These are phyloP conservation scores for Polydrusus tereticollis DNA, from an alignment of 2,888 invertebrate genomes.

Conservation along the genomic window DNA sequence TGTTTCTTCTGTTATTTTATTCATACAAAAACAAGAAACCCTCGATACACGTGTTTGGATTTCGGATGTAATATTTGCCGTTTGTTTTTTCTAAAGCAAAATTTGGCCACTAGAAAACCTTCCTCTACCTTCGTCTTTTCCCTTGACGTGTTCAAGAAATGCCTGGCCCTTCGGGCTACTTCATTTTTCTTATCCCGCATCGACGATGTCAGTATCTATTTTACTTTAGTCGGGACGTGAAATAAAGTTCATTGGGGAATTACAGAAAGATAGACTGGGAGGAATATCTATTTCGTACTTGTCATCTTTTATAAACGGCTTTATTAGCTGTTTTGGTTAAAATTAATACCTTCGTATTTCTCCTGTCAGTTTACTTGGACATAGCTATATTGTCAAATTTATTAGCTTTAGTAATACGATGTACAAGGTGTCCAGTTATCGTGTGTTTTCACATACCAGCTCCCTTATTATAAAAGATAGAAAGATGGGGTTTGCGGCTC, in stretches of 20 bases:
- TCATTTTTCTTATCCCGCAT: not conserved
- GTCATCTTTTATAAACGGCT: not conserved
- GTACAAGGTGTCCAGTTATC: too few relatives aligned
- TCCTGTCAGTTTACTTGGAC: not conserved
- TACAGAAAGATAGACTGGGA: not conserved
- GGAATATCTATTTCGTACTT: not conserved
- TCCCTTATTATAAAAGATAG: too few relatives aligned
- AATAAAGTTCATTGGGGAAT: not conserved
- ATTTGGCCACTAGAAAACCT: not conserved
- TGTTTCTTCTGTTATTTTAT: not conserved
- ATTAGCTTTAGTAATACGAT: too few relatives aligned
- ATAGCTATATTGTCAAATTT: too few relatives aligned
- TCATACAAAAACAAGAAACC: not conserved
- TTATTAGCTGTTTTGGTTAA: too few relatives aligned
- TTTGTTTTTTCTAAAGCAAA: not conserved
- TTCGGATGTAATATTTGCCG: not conserved
- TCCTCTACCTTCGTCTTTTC: not conserved
- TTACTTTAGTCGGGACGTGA: not conserved
- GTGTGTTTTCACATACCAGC: too few relatives aligned
- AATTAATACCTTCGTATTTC: too few relatives aligned
- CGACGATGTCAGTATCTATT: constrained; percentile 6
- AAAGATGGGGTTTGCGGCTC: too few relatives aligned
- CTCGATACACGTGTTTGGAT: not conserved
- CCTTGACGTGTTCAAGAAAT: not conserved
- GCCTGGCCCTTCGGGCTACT: constrained; percentile 8